Percentiles rank a stretch among this genome's conserved stretches.
Conservation (phyloP, 2,888 invertebrate species). For the Caenorhabditis zanzibari region DNA sequence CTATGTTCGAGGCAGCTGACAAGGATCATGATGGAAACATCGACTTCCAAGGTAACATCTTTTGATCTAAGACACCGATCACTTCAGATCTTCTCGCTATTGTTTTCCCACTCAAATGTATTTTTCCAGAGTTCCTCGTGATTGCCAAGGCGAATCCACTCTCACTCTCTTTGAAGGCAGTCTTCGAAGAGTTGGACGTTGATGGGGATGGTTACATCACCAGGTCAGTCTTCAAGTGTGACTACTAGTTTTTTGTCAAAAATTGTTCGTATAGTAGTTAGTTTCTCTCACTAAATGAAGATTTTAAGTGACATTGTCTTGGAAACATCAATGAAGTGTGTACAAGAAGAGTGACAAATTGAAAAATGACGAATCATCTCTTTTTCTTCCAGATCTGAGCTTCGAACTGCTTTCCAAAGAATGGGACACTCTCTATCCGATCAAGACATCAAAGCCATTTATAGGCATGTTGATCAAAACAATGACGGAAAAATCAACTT, state of each 20-base stretch:
- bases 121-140: constrained; percentile 78
- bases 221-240: constrained; percentile 65
- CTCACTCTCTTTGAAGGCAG: constrained; percentile 82
- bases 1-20: constrained; percentile 83
- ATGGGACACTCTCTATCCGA: constrained; percentile 84
- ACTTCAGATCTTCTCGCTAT: no score
- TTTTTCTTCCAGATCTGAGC: constrained; percentile 76
- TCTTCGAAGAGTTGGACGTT: constrained; percentile 83
- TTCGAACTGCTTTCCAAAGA: constrained; percentile 84
- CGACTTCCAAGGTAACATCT: constrained; percentile 78
- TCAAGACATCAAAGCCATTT: constrained; percentile 83
- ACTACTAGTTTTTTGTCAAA: constrained; percentile 4
- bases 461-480: constrained; percentile 84
- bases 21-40: constrained; percentile 82
- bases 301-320: not conserved
- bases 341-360: constrained; percentile 5
- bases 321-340: constrained; percentile 1
- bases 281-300: constrained; percentile 2
- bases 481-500: constrained; percentile 84
- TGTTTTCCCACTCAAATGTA: not conserved
- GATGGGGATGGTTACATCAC: constrained; percentile 83
- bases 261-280: constrained; percentile 3
- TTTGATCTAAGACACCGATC: not conserved
- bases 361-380: not conserved
- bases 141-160: constrained; percentile 83